Percentiles rank a stretch among this genome's conserved stretches.
These are phyloP conservation scores for Agrilus cyanescens DNA, from an alignment of 2,888 invertebrate genomes.

Conservation along the genomic window DNA sequence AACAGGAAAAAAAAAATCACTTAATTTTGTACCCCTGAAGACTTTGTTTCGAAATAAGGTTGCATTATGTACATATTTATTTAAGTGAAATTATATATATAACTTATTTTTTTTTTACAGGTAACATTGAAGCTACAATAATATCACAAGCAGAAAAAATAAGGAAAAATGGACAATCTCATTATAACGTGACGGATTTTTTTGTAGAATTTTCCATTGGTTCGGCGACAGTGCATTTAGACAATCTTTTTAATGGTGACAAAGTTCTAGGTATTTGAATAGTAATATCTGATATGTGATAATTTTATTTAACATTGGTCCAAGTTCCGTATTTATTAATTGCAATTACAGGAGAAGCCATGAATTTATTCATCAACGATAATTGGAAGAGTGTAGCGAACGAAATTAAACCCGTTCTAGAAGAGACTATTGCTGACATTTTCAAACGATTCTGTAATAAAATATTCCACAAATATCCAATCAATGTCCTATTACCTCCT, in stretches of 20 bases:
- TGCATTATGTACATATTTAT: too few relatives aligned
- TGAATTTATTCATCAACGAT: slow-evolving; percentile 67
- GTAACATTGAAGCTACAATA: slow-evolving; percentile 52
- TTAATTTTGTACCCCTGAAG: too few relatives aligned
- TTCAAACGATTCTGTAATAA: slow-evolving; percentile 47
- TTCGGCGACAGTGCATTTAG: slow-evolving; percentile 50
- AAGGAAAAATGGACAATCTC: slow-evolving; percentile 38
- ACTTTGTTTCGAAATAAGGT: too few relatives aligned
- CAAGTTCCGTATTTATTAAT: slow-evolving; percentile 3
- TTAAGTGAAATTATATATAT: too few relatives aligned
- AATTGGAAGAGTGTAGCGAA: slow-evolving; percentile 62
- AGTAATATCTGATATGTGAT: background rate
- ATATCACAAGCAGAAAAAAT: slow-evolving; percentile 49
- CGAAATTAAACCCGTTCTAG: slow-evolving; percentile 59
- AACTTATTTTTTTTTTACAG: slow-evolving; percentile 32
- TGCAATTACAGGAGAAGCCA: slow-evolving; percentile 45
- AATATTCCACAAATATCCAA: slow-evolving; percentile 46
- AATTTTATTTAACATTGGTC: background rate
- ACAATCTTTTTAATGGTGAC: slow-evolving; percentile 64
- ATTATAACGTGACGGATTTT: slow-evolving; percentile 51
- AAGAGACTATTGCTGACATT: slow-evolving; percentile 46
- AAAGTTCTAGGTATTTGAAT: slow-evolving; percentile 44
- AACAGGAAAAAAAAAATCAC: too few relatives aligned
- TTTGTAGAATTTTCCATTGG: slow-evolving; percentile 55
- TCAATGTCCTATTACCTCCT: slow-evolving; percentile 42